Conservation (phyloP, 2,888 invertebrate species). For the Tachina lurida region DNA sequence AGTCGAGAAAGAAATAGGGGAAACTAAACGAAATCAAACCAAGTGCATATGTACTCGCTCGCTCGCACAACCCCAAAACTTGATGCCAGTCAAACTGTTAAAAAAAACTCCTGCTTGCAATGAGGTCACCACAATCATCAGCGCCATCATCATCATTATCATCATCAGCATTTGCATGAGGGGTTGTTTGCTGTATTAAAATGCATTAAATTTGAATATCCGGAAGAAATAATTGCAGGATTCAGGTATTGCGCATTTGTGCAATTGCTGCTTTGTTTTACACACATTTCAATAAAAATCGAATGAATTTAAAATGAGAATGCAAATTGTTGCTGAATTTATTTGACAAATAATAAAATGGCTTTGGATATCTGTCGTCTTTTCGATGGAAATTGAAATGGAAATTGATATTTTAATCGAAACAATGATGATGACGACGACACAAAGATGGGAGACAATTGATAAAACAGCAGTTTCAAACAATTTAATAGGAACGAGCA, state of each 20-base stretch:
- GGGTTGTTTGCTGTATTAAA: slow-evolving; percentile 32
- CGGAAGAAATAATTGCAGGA: slow-evolving; percentile 51
- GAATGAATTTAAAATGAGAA: slow-evolving; percentile 64
- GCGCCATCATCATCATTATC: neutral
- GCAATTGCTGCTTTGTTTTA: slow-evolving; percentile 46
- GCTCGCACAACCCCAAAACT: slow-evolving; percentile 36
- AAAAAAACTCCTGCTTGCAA: slow-evolving; percentile 10
- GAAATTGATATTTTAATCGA: slow-evolving; percentile 59
- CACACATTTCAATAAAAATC: slow-evolving; percentile 66
- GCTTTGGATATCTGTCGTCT: slow-evolving; percentile 31
- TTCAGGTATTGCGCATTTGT: slow-evolving; percentile 51
- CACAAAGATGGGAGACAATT: slow-evolving; percentile 58
- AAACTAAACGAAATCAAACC: slow-evolving; percentile 30
- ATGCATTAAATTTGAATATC: slow-evolving; percentile 64
- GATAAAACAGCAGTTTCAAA: slow-evolving; percentile 52
- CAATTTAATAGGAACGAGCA: slow-evolving; percentile 54
- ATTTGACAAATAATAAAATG: slow-evolving; percentile 77
- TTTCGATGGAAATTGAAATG: slow-evolving; percentile 41
- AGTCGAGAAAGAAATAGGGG: slow-evolving; percentile 5
- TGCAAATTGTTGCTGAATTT: slow-evolving; percentile 74
- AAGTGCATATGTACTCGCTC: neutral
- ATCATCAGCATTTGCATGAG: slow-evolving; percentile 8
- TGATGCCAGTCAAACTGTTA: slow-evolving; percentile 29
- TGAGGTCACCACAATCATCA: slow-evolving; percentile 34
- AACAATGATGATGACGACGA: slow-evolving; percentile 25